Evolutionary conservation across 2,888 invertebrate species (phyloP).

Genomic region (Diabrotica balteata): DNA sequence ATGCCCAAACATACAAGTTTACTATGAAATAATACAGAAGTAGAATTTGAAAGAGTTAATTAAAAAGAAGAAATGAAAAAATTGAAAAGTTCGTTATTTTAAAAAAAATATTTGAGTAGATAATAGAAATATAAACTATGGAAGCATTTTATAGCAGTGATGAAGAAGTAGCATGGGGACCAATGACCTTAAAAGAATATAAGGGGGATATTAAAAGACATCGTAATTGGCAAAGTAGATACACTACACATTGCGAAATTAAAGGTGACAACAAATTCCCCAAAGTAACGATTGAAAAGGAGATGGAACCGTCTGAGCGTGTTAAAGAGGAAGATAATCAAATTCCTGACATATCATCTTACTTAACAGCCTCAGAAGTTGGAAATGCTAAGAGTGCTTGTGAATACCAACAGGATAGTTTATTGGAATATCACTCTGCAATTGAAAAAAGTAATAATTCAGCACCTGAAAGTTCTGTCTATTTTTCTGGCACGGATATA

Average conservation of each 20-base stretch:
- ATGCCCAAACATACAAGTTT: no score
- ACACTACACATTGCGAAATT: conserved; percentile 13
- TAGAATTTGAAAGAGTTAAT: no score
- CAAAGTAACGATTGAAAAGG: neutral
- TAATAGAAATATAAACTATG: no score
- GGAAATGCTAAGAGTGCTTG: neutral
- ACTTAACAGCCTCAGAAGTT: conserved; percentile 23
- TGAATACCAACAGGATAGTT: neutral
- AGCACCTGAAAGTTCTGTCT: neutral
- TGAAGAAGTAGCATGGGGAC: conserved; percentile 34
- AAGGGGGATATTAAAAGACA: conserved; percentile 26
- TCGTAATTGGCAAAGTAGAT: conserved; percentile 17
- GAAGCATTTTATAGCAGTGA: conserved; percentile 23
- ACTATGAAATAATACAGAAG: no score
- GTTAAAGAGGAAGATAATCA: conserved; percentile 1
- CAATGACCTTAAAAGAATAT: conserved; percentile 29
- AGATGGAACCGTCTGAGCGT: neutral
- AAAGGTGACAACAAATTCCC: neutral
- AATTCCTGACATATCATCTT: conserved; percentile 14
- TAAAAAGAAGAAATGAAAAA: no score
- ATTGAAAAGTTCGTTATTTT: conserved; percentile 5
- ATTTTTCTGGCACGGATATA: neutral
- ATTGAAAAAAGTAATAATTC: conserved; percentile 1
- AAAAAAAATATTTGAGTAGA: no score
- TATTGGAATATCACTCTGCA: neutral